phyloP scores from a whole-genome alignment of 2,888 invertebrate species.

The Ophion ventricosus region DNA sequence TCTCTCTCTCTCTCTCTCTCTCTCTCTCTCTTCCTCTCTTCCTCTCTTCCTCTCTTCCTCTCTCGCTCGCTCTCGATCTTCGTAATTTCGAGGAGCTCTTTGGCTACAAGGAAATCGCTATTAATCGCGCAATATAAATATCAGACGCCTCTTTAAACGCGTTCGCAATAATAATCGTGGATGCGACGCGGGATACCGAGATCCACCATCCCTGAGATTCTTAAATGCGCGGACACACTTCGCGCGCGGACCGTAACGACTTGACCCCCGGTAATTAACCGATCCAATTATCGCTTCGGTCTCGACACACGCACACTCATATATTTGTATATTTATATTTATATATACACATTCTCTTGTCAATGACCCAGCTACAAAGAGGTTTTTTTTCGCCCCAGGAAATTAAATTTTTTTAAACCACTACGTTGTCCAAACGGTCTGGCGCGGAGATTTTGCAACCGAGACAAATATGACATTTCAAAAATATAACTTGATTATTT shows the following conservation, averaged over 20 bases:
- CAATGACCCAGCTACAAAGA: too few relatives aligned
- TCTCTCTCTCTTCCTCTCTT: background rate
- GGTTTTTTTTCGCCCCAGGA: too few relatives aligned
- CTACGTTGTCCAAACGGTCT: too few relatives aligned
- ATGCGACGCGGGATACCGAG: slow-evolving; percentile 15
- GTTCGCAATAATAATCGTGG: slow-evolving; percentile 39
- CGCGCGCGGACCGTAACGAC: slow-evolving; percentile 20
- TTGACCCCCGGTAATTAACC: slow-evolving; percentile 60
- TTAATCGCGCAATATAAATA: slow-evolving; percentile 24
- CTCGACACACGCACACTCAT: slow-evolving; percentile 8
- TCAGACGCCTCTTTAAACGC: slow-evolving; percentile 22
- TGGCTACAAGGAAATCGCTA: slow-evolving; percentile 15
- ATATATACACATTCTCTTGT: too few relatives aligned
- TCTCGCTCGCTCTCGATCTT: background rate
- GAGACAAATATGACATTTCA: too few relatives aligned
- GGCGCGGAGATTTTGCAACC: too few relatives aligned
- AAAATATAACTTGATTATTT: too few relatives aligned
- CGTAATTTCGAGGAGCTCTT: background rate
- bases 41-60: background rate
- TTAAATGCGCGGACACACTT: slow-evolving; percentile 9
- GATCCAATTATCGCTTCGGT: slow-evolving; percentile 66
- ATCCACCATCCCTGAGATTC: slow-evolving; percentile 24
- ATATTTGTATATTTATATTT: background rate
- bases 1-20: background rate
- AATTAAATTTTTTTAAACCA: too few relatives aligned